Base-by-base conservation (phyloP, 2,113 vertebrate species). In the Furnarius figulus region DNA sequence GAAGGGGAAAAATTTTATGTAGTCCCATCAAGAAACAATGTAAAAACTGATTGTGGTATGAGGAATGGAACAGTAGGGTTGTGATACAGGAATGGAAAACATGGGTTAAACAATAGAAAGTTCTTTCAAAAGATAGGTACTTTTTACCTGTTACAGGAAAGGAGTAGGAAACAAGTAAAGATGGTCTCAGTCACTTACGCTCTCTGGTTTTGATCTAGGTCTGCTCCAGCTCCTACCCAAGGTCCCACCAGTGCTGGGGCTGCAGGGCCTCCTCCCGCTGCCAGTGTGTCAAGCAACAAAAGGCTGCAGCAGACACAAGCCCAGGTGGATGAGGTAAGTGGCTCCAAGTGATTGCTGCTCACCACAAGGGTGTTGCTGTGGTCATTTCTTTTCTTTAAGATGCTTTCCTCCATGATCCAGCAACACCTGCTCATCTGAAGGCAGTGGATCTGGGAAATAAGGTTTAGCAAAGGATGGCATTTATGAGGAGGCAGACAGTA, bases 241-340 rank as follows among this genome's bases (percentile, higher is more conserved):
- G 98, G 92, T 79, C 47, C 94, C 44, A 23, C 46, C 9, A 18
- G 81, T 66, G 87, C 98, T 88, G 98, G 98, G 67, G 95, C 87
- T 62, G 97, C 98, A 68, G 92, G 93, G 66, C 89, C 89, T 52
- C 28, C 92, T 77, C 81, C 94, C 71, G 95, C 95, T 83, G 96
- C 98, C 91, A 99, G 97, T 90, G 98, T 98, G 97, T 98, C 98
- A 96, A 99, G 99, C 97, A 99, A 99, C 97, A 99, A 99, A 75
- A 96, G 99, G 92, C 98, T 99, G 97, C 99, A 99, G 97, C 99
- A 99, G 97, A 99, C 99, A 35, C 99, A 99, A 98, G 99, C 99
- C 83, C 98, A 98, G 94, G 99, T 99, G 96, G 98, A 99, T 31
- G 99, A 99, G 98, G 99, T 99, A 85, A 97, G 98, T 65, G 67